Evolutionary conservation across 1,140 invertebrate species (phyloP).

Genomic region (Drosophila ohnishii): DNA sequence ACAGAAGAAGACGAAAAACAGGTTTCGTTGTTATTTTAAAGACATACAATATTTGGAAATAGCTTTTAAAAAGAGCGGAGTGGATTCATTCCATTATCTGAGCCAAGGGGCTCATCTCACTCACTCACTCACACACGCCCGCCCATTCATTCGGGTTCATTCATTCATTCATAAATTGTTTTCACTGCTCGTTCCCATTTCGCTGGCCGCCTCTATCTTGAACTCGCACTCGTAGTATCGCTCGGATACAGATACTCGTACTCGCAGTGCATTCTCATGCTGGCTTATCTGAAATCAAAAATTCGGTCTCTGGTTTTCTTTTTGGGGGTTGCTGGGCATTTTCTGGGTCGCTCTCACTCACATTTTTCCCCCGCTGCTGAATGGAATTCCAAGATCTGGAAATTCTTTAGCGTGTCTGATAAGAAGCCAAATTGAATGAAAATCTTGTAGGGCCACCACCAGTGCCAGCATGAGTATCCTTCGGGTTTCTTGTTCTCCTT

Average conservation of each 20-base stretch:
- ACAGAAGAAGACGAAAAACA: constrained; percentile 46
- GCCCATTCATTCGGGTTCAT: constrained; percentile 45
- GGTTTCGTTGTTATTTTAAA: constrained; percentile 64
- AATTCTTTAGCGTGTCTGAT: constrained; percentile 43
- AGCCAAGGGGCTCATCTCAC: constrained; percentile 56
- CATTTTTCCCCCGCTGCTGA: constrained; percentile 1
- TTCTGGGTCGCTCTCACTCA: constrained; percentile 35
- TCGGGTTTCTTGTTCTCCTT: neutral
- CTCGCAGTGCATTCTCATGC: constrained; percentile 39
- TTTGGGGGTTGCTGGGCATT: constrained; percentile 38
- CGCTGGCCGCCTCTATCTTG: constrained; percentile 52
- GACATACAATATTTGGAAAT: constrained; percentile 36
- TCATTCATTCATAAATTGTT: constrained; percentile 63
- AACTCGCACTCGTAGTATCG: constrained; percentile 46
- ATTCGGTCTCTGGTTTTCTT: constrained; percentile 2
- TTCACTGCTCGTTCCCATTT: constrained; percentile 58
- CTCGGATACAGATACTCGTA: constrained; percentile 47
- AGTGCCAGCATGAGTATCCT: neutral
- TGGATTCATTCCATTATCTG: constrained; percentile 62
- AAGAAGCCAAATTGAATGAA: constrained; percentile 41
- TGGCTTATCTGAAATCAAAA: constrained; percentile 58
- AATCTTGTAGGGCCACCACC: constrained; percentile 9
- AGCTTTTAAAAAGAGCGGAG: constrained; percentile 19
- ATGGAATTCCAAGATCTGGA: constrained; percentile 35
- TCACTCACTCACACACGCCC: constrained; percentile 27